Conservation (phyloP, 2,888 invertebrate species). For the Fragum whitleyi region DNA sequence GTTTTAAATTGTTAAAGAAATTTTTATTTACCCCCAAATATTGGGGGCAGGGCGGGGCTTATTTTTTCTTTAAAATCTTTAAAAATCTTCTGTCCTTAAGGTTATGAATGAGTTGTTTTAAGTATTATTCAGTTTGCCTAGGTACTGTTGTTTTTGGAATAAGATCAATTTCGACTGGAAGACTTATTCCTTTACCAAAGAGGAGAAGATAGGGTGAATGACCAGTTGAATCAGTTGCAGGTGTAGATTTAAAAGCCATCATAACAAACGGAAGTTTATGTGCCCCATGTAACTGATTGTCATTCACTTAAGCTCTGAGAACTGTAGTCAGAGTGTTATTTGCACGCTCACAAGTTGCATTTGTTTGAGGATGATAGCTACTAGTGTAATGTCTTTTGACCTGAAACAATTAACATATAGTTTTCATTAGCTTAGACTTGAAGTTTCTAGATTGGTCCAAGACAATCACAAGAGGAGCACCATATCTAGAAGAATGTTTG, state of each 20-base stretch:
- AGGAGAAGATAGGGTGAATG: constrained; percentile 53
- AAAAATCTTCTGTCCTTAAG: no score
- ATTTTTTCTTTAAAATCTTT: no score
- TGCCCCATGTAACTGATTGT: constrained; percentile 52
- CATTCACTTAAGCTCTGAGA: constrained; percentile 42
- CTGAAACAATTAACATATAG: constrained; percentile 56
- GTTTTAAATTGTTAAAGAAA: no score
- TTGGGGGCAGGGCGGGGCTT: no score
- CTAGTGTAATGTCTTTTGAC: constrained; percentile 51
- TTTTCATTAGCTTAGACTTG: constrained; percentile 58
- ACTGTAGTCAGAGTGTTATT: constrained; percentile 48
- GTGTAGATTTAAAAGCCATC: constrained; percentile 62
- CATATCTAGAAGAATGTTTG: constrained; percentile 48
- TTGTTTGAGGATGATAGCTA: constrained; percentile 57
- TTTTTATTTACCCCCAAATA: no score
- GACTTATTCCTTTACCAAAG: constrained; percentile 45
- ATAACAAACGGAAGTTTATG: constrained; percentile 39
- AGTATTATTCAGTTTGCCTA: constrained; percentile 22
- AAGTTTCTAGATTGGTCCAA: constrained; percentile 49
- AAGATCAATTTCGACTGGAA: constrained; percentile 37
- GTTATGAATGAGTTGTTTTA: neutral
- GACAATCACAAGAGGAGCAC: constrained; percentile 44
- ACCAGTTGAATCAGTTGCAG: constrained; percentile 48
- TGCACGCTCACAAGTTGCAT: constrained; percentile 39
- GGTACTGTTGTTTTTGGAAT: constrained; percentile 37